A percentile compares a stretch with the other conserved stretches of the same genome.
These are phyloP conservation scores for Plestiodon gilberti DNA, from an alignment of 2,113 vertebrate genomes.

Conservation along the genomic window DNA sequence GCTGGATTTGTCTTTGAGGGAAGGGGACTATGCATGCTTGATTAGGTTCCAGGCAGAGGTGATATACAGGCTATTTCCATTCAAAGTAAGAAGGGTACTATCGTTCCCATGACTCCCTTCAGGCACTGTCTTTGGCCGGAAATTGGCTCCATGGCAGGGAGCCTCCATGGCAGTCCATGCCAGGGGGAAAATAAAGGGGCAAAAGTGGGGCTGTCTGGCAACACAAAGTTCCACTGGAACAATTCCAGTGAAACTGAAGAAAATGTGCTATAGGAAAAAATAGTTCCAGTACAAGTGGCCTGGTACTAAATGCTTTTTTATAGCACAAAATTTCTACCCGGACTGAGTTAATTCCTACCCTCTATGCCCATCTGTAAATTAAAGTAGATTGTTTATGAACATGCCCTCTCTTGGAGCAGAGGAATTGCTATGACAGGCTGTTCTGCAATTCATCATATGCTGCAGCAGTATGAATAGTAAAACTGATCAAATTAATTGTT, in stretches of 20 bases:
- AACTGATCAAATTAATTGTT: constrained; percentile 59
- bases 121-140: no score
- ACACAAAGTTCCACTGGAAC: neutral
- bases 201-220: no score
- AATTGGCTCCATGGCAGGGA: no score
- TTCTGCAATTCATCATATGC: constrained; percentile 36
- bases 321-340: neutral
- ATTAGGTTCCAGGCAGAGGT: no score
- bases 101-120: no score
- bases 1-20: no score
- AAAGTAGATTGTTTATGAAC: constrained; percentile 44
- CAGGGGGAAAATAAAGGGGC: no score
- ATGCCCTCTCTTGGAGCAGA: constrained; percentile 9
- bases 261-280: neutral
- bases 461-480: constrained; percentile 39
- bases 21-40: no score
- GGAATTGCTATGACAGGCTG: constrained; percentile 33
- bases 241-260: neutral
- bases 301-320: neutral
- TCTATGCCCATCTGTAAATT: neutral
- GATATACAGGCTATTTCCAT: no score
- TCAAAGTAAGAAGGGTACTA: no score
- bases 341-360: constrained; percentile 24
- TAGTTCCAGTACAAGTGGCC: neutral
- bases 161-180: no score